Evolutionary conservation across 1,140 invertebrate species (phyloP), one percentile per base, ranked within the genome.

Genomic region (Paracyclopina nana): DNA sequence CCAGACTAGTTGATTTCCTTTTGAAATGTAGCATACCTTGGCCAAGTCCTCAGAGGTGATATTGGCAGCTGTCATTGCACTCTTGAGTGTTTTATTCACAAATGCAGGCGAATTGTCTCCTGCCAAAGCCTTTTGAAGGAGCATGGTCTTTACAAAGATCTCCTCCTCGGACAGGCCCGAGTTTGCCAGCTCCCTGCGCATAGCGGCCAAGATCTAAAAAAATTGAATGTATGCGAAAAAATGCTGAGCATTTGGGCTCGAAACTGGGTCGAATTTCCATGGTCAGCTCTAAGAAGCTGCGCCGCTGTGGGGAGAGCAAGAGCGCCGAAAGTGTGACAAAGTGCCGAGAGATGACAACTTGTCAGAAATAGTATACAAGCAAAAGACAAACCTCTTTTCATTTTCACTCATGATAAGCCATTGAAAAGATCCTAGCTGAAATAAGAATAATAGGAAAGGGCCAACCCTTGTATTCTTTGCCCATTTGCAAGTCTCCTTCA

Each of bases 41-140:
- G 50, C 34, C 20, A 52, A 24, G 18, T 52, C 50, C 27, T 52
- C 24, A n/a, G 50, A 11, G 25, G 50, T 22, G 27, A 52, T 46
- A 18, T 52, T 52, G 12, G 50, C 42, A 4, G 26, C 50, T 45
- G 25, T 45, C 6, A 52, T 12, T n/a, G 50, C 50, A 27, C 43
- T 52, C 27, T 40, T 18, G 12, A 52, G 41, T 14, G 50, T 52
- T 52, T 52, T 52, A 27, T 52, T 52, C 8, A 52, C 43, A 29
- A 52, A 52, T 9, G 50, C 50, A 46, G 50, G 50, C 4, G 50
- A 52, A 26, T 52, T 52, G 38, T 52, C 50, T 26, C 50, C 50
- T 24, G 50, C 50, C 40, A 52, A 26, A 4, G 50, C 50, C 41
- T 44, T 52, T 52, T 52, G 50, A 6, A 52, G 41, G 11, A 52